Conservation (phyloP, 2,888 invertebrate species). For the Ischnura elegans region DNA sequence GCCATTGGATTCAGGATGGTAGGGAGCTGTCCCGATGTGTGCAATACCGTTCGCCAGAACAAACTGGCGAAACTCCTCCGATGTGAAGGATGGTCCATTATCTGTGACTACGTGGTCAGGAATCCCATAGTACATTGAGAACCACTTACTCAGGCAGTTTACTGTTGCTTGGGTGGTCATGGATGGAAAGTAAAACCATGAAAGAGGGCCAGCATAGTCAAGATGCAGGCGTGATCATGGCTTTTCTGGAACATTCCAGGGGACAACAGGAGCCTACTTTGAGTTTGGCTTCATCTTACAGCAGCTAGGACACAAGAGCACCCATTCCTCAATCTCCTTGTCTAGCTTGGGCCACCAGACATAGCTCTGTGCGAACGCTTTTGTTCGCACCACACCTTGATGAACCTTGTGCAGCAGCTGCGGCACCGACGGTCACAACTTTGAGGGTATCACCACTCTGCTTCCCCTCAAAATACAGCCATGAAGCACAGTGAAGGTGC, state of each 20-base stretch:
- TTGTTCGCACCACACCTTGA: constrained; percentile 70
- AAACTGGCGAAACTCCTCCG: constrained; percentile 72
- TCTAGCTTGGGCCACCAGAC: constrained; percentile 70
- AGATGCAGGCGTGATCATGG: constrained; percentile 72
- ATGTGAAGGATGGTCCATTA: constrained; percentile 73
- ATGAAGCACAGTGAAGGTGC: constrained; percentile 6
- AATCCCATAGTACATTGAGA: constrained; percentile 71
- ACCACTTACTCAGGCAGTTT: neutral
- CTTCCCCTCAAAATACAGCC: constrained; percentile 54
- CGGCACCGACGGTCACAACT: constrained; percentile 68
- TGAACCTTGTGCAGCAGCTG: constrained; percentile 70
- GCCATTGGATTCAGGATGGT: constrained; percentile 73
- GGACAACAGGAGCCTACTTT: constrained; percentile 70
- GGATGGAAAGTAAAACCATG: constrained; percentile 70
- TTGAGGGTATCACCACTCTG: constrained; percentile 70
- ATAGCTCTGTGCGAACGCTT: constrained; percentile 68
- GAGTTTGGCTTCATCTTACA: constrained; percentile 70
- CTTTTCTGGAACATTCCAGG: constrained; percentile 72
- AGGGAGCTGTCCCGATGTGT: constrained; percentile 71
- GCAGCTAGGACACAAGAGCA: constrained; percentile 70
- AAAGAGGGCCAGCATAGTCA: constrained; percentile 72
- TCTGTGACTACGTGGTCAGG: constrained; percentile 73
- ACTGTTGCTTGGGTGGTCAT: constrained; percentile 3
- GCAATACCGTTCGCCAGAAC: constrained; percentile 71
- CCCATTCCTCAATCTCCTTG: constrained; percentile 58